Evolutionary conservation across 1,140 invertebrate species (phyloP).

Genomic region (Microplitis demolitor): DNA sequence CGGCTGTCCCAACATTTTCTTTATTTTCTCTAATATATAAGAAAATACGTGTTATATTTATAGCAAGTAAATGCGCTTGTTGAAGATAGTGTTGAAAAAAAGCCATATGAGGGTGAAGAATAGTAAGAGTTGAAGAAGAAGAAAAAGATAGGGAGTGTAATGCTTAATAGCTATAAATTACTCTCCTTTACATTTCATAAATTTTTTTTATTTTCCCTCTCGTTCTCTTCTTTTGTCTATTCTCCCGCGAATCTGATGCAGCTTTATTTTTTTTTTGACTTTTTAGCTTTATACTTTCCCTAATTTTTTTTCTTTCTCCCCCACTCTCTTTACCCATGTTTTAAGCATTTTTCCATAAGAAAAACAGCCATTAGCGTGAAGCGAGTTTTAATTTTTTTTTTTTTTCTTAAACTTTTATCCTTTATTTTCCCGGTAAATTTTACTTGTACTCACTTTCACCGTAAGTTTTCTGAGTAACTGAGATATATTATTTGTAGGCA

Average conservation of each 20-base stretch:
- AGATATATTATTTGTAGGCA: constrained; percentile 1
- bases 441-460: constrained; percentile 3
- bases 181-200: constrained; percentile 34
- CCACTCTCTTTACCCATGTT: not conserved
- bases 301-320: not conserved
- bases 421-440: constrained; percentile 8
- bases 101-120: not conserved
- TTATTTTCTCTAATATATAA: not conserved
- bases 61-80: constrained; percentile 12
- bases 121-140: constrained; percentile 13
- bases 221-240: constrained; percentile 4
- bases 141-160: constrained; percentile 35
- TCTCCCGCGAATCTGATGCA: constrained; percentile 51
- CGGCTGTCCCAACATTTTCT: no score
- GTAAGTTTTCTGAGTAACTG: constrained; percentile 16
- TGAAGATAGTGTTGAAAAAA: not conserved
- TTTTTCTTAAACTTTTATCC: constrained; percentile 54
- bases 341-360: constrained; percentile 58
- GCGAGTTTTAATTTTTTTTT: constrained; percentile 58
- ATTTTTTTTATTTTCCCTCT: constrained; percentile 49
- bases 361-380: constrained; percentile 62
- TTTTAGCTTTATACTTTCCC: constrained; percentile 8
- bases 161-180: constrained; percentile 55
- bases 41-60: not conserved
- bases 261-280: constrained; percentile 25